A percentile compares a stretch with the other conserved stretches of the same genome.
These are phyloP conservation scores for Borostomias antarcticus DNA, from an alignment of 2,797 vertebrate species.

Conservation along the genomic window DNA sequence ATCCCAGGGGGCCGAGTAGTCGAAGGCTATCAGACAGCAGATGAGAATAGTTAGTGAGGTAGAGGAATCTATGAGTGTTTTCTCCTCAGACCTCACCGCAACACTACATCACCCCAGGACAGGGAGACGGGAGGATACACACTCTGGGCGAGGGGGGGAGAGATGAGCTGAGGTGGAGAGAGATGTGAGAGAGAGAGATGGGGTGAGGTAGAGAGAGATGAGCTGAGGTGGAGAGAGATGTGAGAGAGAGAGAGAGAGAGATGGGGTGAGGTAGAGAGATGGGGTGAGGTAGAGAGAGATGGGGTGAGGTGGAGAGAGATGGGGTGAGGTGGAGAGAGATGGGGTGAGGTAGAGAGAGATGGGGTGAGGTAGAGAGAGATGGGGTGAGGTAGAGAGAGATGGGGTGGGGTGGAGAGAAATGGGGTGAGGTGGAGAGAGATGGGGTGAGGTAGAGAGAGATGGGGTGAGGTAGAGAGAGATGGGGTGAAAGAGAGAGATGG, in stretches of 20 bases:
- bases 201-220: neutral
- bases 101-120: conserved; percentile 12
- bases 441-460: neutral
- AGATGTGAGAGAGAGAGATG: neutral
- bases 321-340: neutral
- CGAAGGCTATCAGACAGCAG: conserved; percentile 45
- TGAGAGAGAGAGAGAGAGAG: no score
- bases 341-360: neutral
- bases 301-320: neutral
- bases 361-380: neutral
- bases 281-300: neutral
- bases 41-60: conserved; percentile 92
- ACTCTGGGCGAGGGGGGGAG: neutral
- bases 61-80: conserved; percentile 85
- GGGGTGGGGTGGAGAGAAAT: neutral
- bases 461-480: neutral
- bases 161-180: neutral
- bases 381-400: neutral
- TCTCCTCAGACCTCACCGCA: conserved; percentile 23
- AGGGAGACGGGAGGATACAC: neutral
- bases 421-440: neutral
- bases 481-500: neutral
- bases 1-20: conserved; percentile 33
- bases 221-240: no score
- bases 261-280: neutral